Evolutionary conservation across 1,140 invertebrate species (phyloP).

Genomic region (Campoletis sonorensis): DNA sequence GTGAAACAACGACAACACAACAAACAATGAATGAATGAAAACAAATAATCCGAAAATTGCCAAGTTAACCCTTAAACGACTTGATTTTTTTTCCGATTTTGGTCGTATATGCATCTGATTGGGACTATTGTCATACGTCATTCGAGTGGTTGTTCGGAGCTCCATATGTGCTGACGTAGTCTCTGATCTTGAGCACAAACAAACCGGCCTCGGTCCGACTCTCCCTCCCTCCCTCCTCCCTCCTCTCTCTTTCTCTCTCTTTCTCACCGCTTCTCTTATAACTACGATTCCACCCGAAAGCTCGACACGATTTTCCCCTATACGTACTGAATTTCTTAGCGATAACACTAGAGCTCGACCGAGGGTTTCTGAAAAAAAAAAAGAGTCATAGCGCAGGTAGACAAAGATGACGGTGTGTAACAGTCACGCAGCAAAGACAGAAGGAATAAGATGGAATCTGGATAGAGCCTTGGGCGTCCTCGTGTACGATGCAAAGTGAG

Average conservation of each 20-base stretch:
- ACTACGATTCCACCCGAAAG: background rate
- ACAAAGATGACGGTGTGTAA: background rate
- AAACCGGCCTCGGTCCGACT: background rate
- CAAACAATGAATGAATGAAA: too few relatives aligned
- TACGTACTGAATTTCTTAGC: background rate
- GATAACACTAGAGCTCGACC: background rate
- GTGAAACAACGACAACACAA: too few relatives aligned
- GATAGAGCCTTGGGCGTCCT: conserved; percentile 4
- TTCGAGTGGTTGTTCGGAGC: background rate
- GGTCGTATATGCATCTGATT: background rate
- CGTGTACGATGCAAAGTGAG: background rate
- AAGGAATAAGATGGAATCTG: background rate
- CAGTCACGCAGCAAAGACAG: background rate
- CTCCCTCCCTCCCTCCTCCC: background rate
- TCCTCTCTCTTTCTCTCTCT: background rate
- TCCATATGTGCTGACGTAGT: background rate
- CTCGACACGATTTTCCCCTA: background rate
- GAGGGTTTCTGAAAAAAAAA: background rate
- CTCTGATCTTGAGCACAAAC: background rate
- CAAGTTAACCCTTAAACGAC: background rate
- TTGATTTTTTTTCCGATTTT: too few relatives aligned
- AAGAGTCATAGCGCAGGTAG: background rate
- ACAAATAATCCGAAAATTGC: too few relatives aligned
- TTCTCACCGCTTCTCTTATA: background rate
- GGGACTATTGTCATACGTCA: background rate